Percentiles rank a stretch among this genome's conserved stretches.
These are phyloP conservation scores for Plecturocebus donacophilus DNA, from an alignment of 2,113 vertebrate genomes.

Conservation along the genomic window DNA sequence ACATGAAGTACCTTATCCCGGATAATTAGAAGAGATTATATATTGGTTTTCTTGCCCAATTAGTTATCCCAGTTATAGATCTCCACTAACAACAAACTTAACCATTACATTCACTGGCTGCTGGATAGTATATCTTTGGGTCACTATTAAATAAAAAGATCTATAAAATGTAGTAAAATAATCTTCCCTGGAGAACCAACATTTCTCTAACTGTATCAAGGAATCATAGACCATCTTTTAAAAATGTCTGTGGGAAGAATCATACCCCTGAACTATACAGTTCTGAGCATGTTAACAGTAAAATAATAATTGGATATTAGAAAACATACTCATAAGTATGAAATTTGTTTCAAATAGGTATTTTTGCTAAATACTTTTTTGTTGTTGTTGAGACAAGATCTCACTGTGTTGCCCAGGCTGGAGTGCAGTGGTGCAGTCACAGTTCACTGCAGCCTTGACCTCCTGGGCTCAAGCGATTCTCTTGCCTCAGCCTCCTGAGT, in stretches of 20 bases:
- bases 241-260: not conserved
- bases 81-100: constrained; percentile 51
- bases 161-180: constrained; percentile 48
- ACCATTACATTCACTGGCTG: constrained; percentile 38
- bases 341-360: not conserved
- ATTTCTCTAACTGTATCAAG: constrained; percentile 24
- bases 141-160: constrained; percentile 56
- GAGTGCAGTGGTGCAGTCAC: too few relatives aligned
- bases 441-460: too few relatives aligned
- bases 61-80: constrained; percentile 25
- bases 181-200: not conserved
- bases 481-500: too few relatives aligned
- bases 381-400: too few relatives aligned
- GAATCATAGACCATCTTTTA: constrained; percentile 37
- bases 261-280: not conserved
- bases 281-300: not conserved
- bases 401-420: too few relatives aligned
- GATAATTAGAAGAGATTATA: constrained; percentile 55
- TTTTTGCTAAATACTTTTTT: too few relatives aligned
- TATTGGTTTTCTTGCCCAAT: constrained; percentile 42
- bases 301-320: not conserved
- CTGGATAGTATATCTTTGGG: not conserved
- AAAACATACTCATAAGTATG: not conserved
- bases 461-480: too few relatives aligned
- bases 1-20: constrained; percentile 16